A percentile compares a stretch with the other conserved stretches of the same genome.
These are phyloP conservation scores for Peromyscus melanophrys DNA, from an alignment of 2,797 vertebrate genomes.

Conservation along the genomic window DNA sequence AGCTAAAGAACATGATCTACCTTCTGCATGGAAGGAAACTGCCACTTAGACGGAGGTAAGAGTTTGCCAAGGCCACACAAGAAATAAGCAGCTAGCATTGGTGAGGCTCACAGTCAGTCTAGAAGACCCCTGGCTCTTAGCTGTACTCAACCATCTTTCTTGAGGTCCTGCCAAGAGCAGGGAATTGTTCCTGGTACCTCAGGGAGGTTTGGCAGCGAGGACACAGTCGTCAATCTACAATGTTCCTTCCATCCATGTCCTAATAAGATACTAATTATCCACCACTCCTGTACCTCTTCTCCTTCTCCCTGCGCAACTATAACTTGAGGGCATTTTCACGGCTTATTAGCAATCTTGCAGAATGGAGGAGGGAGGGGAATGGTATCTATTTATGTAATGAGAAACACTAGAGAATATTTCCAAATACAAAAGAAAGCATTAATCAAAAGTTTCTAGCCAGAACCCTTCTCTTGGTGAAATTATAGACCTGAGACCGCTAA, in stretches of 20 bases:
- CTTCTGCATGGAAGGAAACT: slow-evolving; percentile 39
- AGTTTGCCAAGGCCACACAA: slow-evolving; percentile 11
- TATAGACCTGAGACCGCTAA: not conserved
- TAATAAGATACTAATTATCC: slow-evolving; percentile 66
- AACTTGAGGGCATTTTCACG: slow-evolving; percentile 40
- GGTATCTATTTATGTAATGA: not conserved
- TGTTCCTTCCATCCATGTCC: not conserved
- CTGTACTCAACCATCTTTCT: slow-evolving; percentile 8
- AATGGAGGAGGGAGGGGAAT: not conserved
- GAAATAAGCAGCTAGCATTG: not conserved
- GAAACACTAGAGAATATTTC: slow-evolving; percentile 32
- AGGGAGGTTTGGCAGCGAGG: not conserved
- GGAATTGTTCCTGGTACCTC: not conserved
- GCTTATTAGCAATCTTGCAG: slow-evolving; percentile 41
- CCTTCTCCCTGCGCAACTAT: not conserved
- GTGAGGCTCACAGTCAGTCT: not conserved
- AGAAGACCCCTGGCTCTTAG: slow-evolving; percentile 2
- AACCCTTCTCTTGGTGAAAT: slow-evolving; percentile 43
- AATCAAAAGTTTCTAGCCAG: slow-evolving; percentile 37
- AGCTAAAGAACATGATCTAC: not conserved
- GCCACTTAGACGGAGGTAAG: slow-evolving; percentile 10
- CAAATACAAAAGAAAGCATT: slow-evolving; percentile 38
- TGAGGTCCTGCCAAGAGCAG: slow-evolving; percentile 28
- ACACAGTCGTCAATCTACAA: slow-evolving; percentile 18
- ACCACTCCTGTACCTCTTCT: not conserved